Conservation (phyloP, 1,140 invertebrate species). For the Thaumetopoea pityocampa region DNA sequence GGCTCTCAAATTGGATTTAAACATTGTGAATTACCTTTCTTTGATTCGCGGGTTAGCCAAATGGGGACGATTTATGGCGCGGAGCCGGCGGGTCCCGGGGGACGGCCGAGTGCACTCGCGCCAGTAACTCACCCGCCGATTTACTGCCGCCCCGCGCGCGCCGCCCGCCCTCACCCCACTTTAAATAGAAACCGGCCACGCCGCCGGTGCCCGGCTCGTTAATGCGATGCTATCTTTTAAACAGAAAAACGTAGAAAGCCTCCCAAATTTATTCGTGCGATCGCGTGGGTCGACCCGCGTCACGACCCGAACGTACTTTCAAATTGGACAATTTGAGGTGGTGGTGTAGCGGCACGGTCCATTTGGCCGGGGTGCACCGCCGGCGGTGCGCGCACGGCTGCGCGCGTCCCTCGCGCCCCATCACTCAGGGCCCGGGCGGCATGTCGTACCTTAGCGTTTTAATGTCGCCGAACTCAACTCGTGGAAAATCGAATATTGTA, state of each 20-base stretch:
- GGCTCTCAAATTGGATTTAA: conserved; percentile 48
- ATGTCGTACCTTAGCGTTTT: no score
- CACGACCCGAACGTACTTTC: no score
- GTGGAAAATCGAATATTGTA: no score
- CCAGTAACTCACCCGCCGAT: conserved; percentile 39
- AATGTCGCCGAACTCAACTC: no score
- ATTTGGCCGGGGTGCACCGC: neutral
- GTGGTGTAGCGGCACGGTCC: neutral
- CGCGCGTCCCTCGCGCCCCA: neutral
- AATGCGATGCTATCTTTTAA: conserved; percentile 58
- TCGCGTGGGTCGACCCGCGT: no score
- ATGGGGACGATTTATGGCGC: conserved; percentile 58
- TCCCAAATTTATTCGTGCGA: no score
- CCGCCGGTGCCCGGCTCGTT: conserved; percentile 23
- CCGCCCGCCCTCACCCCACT: conserved; percentile 20
- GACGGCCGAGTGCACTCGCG: conserved; percentile 13
- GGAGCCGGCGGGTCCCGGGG: conserved; percentile 28
- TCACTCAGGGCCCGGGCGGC: no score
- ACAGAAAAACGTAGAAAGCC: conserved; percentile 13
- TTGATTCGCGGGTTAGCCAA: conserved; percentile 59
- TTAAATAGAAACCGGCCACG: conserved; percentile 28
- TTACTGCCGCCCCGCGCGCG: conserved; percentile 29
- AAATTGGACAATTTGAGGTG: no score
- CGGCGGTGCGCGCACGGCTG: neutral
- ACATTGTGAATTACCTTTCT: conserved; percentile 60